Evolutionary conservation across 2,797 vertebrate species (phyloP), one percentile per base, ranked within the genome.

Genomic region (Rachycentron canadum): DNA sequence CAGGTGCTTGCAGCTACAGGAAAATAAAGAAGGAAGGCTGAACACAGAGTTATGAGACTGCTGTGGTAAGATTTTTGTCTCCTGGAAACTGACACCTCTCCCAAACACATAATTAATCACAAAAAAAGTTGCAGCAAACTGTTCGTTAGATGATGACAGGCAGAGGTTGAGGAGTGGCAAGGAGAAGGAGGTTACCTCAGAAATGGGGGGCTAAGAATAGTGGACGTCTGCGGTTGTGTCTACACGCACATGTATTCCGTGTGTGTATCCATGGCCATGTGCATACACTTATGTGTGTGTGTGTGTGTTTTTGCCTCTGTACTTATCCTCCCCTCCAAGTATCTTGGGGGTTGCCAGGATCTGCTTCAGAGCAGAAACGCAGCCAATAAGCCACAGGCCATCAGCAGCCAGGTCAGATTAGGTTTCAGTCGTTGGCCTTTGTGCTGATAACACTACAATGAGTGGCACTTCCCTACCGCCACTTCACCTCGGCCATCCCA

Each of bases 381-480:
- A 83, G 81, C 84, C 88, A 85, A 78, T 53, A 74, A 87, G 81
- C 90, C 81, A 90, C 78, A n/a, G 92, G 85, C 84, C 84, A 90
- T 88, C 83, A 86, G 87, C 87, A 91, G 92, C 89, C 88, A 92
- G 95, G 93, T 94, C 93, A 93, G 93, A 95, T 95, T 94, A 94
- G 90, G 86, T 89, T 92, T 89, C 88, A 76, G 91, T 91, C 86
- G 82, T 89, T 81, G 94, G 88, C 92, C 89, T 91, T 86, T 86
- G 90, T 87, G 91, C 94, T 91, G 93, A 94, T 91, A 95, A 94
- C 83, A 83, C 87, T 67, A 78, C 86, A 88, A 81, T 93, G 95
- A 95, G 73, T 96, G 96, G 94, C 94, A 94, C 92, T 95, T 96
- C 94, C 93, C 95, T 81, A 93, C 93, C 95, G 84, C 94, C 94